Evolutionary conservation across 2,113 vertebrate species (phyloP).

Genomic region (Neogobius melanostomus): DNA sequence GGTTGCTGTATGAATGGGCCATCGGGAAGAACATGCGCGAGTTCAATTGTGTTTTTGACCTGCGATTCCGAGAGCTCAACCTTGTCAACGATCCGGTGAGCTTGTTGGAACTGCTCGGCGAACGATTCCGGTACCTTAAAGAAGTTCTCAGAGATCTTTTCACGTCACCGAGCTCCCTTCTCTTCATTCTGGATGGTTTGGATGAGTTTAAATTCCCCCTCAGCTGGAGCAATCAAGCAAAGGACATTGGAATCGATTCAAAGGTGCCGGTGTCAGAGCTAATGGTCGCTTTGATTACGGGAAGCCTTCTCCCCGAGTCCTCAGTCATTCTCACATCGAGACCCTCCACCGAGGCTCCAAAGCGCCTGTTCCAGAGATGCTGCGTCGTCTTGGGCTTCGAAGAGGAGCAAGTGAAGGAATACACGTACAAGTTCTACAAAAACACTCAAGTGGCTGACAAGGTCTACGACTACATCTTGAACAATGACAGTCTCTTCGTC

Average conservation of each 20-base stretch:
- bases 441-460: slow-evolving; percentile 43
- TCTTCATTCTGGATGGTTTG: slow-evolving; percentile 71
- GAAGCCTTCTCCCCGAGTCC: slow-evolving; percentile 61
- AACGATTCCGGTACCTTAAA: slow-evolving; percentile 57
- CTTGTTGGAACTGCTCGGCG: slow-evolving; percentile 57
- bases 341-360: slow-evolving; percentile 54
- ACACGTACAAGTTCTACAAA: slow-evolving; percentile 67
- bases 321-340: slow-evolving; percentile 68
- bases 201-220: slow-evolving; percentile 68
- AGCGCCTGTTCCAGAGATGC: slow-evolving; percentile 63
- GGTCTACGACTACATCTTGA: slow-evolving; percentile 62
- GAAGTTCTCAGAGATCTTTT: slow-evolving; percentile 47
- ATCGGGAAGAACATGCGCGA: slow-evolving; percentile 69
- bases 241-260: slow-evolving; percentile 32
- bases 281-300: slow-evolving; percentile 63
- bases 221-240: slow-evolving; percentile 34
- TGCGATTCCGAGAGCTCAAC: slow-evolving; percentile 71
- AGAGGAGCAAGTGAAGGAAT: slow-evolving; percentile 67
- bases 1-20: slow-evolving; percentile 76
- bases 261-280: slow-evolving; percentile 55
- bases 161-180: slow-evolving; percentile 30
- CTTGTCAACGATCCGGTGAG: slow-evolving; percentile 46
- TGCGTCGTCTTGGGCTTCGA: slow-evolving; percentile 72
- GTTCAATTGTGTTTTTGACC: slow-evolving; percentile 63
- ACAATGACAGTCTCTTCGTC: slow-evolving; percentile 64